Percentiles rank a stretch among this genome's conserved stretches.
Evolutionary conservation across 1,140 invertebrate genomes (phyloP).

Genomic region (Conus betulinus): DNA sequence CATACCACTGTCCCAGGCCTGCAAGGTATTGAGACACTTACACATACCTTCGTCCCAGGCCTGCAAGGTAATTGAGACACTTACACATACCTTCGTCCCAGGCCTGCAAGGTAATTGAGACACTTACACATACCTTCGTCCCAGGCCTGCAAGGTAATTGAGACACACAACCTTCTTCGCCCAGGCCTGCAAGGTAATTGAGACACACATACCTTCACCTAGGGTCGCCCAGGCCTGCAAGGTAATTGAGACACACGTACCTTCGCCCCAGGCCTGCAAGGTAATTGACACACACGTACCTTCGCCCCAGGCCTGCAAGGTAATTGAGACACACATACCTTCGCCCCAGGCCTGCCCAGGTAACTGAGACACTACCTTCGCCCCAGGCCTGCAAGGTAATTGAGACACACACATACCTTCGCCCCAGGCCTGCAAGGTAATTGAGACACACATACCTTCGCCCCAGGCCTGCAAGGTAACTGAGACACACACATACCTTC

Average conservation of each 20-base stretch:
- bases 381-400: neutral
- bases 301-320: too few relatives aligned
- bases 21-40: conserved; percentile 30
- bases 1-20: too few relatives aligned
- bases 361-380: neutral
- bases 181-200: too few relatives aligned
- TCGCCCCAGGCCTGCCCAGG: neutral
- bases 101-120: too few relatives aligned
- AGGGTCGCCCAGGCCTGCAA: neutral
- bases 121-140: too few relatives aligned
- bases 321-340: too few relatives aligned
- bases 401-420: conserved; percentile 34
- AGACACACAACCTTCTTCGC: neutral
- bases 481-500: conserved; percentile 34
- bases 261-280: too few relatives aligned
- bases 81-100: too few relatives aligned
- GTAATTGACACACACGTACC: neutral
- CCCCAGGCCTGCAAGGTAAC: neutral
- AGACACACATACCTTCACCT: neutral
- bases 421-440: too few relatives aligned
- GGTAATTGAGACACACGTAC: conserved; percentile 33
- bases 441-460: conserved; percentile 5
- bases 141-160: too few relatives aligned
- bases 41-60: too few relatives aligned
- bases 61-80: neutral